Conservation (phyloP, 2,113 vertebrate species). For the Paramormyrops kingsleyae region DNA sequence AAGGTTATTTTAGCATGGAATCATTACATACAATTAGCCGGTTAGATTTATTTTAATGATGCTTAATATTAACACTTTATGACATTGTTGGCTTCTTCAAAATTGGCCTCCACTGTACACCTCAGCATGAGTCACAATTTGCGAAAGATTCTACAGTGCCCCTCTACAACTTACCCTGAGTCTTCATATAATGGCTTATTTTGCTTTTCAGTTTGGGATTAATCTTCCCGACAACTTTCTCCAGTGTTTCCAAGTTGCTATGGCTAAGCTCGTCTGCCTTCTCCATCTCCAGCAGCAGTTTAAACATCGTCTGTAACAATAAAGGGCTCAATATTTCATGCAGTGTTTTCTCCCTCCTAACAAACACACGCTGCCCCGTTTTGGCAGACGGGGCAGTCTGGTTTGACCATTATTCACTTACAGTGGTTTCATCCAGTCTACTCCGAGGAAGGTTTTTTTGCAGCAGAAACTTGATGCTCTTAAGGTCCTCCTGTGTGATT, state of each 20-base stretch:
- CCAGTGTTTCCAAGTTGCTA: constrained; percentile 38
- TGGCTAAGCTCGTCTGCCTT: constrained; percentile 35
- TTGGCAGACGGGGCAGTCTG: background rate
- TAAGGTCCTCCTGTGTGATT: constrained; percentile 36
- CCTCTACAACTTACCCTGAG: constrained; percentile 31
- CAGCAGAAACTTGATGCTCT: constrained; percentile 51
- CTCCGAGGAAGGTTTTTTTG: constrained; percentile 13
- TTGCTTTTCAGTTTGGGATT: constrained; percentile 40
- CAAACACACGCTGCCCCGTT: background rate
- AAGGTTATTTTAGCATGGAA: background rate
- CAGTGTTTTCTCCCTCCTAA: background rate
- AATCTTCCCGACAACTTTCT: constrained; percentile 19
- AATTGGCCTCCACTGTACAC: background rate
- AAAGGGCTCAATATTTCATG: background rate
- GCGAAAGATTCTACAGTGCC: background rate
- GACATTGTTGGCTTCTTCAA: background rate
- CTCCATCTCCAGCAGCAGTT: constrained; percentile 57
- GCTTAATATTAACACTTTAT: background rate
- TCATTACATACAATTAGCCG: background rate
- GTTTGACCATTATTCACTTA: constrained; percentile 31
- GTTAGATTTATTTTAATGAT: background rate
- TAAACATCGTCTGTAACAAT: constrained; percentile 47
- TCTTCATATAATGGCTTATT: constrained; percentile 40
- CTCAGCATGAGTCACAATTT: background rate
- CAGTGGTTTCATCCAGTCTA: constrained; percentile 38